Evolutionary conservation across 2,113 vertebrate species (phyloP).

Genomic region (Lagopus muta): DNA sequence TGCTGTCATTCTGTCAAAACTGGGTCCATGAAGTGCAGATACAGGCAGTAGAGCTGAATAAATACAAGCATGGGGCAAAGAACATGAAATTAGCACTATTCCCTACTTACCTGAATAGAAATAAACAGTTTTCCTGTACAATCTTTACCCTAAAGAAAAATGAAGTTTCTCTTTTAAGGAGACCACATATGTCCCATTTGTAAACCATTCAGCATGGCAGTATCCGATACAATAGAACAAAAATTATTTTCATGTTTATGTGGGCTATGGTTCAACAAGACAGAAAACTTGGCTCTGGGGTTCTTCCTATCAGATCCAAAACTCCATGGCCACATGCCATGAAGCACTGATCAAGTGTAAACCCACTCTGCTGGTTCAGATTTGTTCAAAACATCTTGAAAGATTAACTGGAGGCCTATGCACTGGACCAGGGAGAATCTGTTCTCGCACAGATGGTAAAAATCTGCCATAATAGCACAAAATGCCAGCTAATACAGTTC

Average conservation of each 20-base stretch:
- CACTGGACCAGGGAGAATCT: background rate
- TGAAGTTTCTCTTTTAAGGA: background rate
- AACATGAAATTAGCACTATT: background rate
- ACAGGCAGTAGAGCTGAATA: background rate
- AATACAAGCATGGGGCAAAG: background rate
- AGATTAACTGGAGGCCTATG: background rate
- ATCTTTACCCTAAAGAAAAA: background rate
- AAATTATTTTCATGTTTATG: conserved; percentile 10
- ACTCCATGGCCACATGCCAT: background rate
- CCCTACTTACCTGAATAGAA: background rate
- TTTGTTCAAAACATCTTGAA: background rate
- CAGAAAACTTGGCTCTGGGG: background rate
- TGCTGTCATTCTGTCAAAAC: background rate
- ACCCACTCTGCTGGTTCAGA: conserved; percentile 18
- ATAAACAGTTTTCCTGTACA: background rate
- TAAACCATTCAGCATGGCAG: background rate
- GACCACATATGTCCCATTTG: background rate
- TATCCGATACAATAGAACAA: background rate
- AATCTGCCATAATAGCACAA: background rate
- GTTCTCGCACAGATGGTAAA: background rate
- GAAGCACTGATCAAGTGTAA: background rate
- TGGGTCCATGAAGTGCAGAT: background rate
- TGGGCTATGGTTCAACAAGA: background rate
- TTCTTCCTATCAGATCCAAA: background rate
- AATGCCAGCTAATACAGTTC: background rate